Conservation (phyloP, 1,140 invertebrate species). For the Penaeus japonicus region DNA sequence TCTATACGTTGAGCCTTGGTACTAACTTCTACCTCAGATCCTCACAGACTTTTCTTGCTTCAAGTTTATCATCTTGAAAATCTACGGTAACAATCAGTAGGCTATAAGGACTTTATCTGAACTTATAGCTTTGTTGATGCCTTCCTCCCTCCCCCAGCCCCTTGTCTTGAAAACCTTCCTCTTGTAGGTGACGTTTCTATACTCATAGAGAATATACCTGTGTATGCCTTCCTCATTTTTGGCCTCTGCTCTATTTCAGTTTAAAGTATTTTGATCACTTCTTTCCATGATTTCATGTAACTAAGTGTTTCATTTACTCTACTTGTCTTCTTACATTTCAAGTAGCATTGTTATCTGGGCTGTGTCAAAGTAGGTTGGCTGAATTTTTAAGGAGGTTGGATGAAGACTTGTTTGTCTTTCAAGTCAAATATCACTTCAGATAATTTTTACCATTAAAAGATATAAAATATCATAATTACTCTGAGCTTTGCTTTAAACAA, state of each 20-base stretch:
- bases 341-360: conserved; percentile 26
- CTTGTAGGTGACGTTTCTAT: conserved; percentile 20
- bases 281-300: conserved; percentile 3
- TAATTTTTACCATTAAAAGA: too few relatives aligned
- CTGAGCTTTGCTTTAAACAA: too few relatives aligned
- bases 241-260: conserved; percentile 26
- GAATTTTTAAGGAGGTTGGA: conserved; percentile 14
- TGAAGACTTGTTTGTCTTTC: neutral
- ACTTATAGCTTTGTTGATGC: neutral
- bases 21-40: conserved; percentile 32
- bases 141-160: neutral
- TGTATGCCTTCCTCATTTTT: neutral
- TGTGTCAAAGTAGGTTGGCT: conserved; percentile 21
- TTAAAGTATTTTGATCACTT: conserved; percentile 30
- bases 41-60: conserved; percentile 27
- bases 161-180: neutral
- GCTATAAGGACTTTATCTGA: conserved; percentile 17
- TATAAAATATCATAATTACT: too few relatives aligned
- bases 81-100: conserved; percentile 33
- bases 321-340: conserved; percentile 14
- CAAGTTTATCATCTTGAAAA: conserved; percentile 33
- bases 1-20: conserved; percentile 8
- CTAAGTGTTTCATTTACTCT: conserved; percentile 8
- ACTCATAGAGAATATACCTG: neutral
- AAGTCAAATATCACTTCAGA: too few relatives aligned